Evolutionary conservation across 2,797 vertebrate genomes (phyloP).

Genomic region (Perodicticus potto): DNA sequence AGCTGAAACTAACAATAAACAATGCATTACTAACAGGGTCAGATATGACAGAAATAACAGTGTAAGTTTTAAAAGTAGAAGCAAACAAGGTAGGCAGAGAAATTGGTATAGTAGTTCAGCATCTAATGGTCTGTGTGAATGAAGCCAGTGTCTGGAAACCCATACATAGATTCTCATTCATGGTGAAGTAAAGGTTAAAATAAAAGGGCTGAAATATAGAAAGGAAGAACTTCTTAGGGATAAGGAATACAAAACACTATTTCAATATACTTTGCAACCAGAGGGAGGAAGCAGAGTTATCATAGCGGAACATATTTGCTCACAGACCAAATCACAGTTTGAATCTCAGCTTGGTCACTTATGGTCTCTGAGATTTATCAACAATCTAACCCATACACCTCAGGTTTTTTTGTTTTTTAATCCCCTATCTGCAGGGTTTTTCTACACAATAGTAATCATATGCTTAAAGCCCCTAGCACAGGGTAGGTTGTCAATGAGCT

Average conservation of each 20-base stretch:
- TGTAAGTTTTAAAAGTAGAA: background rate
- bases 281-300: conserved; percentile 18
- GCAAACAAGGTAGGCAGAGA: conserved; percentile 21
- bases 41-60: background rate
- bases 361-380: background rate
- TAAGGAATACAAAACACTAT: background rate
- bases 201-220: background rate
- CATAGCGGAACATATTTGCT: background rate
- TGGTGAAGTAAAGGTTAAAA: conserved; percentile 11
- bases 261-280: conserved; percentile 37
- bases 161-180: background rate
- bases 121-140: background rate
- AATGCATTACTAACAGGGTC: background rate
- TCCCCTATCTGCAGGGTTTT: background rate
- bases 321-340: conserved; percentile 5
- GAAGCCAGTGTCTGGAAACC: background rate
- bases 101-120: background rate
- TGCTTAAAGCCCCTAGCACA: background rate
- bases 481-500: background rate
- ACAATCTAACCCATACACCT: background rate
- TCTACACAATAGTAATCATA: background rate
- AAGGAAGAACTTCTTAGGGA: background rate
- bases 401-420: background rate
- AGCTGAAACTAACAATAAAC: conserved; percentile 6
- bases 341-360: background rate